These are phyloP conservation scores for Falco rusticolus DNA, from an alignment of 2,797 vertebrate species.

Conservation along the genomic window DNA sequence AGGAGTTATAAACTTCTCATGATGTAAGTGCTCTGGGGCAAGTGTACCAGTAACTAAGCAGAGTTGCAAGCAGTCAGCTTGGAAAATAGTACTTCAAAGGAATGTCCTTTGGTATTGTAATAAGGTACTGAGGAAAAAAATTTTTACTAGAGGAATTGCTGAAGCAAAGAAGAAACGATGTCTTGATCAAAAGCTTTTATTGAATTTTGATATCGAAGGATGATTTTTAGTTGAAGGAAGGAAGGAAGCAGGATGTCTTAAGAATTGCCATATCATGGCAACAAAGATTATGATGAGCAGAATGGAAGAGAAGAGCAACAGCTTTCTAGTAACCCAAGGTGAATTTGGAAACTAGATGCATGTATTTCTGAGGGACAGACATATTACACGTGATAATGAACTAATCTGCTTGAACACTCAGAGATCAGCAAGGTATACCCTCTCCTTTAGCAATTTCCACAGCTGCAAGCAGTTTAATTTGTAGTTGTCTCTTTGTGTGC, in stretches of 20 bases:
- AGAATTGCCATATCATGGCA: background rate
- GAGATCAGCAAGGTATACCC: background rate
- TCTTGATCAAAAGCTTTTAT: background rate
- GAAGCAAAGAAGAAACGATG: background rate
- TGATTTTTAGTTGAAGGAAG: background rate
- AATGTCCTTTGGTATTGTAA: background rate
- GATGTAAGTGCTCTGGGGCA: background rate
- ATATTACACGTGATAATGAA: rapidly evolving
- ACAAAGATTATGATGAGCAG: background rate
- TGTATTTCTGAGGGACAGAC: background rate
- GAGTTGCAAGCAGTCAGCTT: background rate
- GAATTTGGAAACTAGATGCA: background rate
- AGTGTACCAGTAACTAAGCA: background rate
- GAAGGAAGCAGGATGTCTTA: background rate
- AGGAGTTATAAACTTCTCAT: background rate
- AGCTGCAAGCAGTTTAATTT: background rate
- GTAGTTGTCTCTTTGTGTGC: background rate
- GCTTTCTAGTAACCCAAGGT: background rate
- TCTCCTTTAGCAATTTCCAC: background rate
- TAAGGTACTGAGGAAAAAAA: background rate
- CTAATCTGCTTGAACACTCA: background rate
- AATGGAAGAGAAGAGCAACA: background rate
- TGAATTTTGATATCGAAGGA: background rate
- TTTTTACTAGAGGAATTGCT: background rate
- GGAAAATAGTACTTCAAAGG: background rate